Percentiles rank a stretch among this genome's conserved stretches.
These are phyloP conservation scores for Cepaea hortensis DNA, from an alignment of 2,888 invertebrate genomes.

Conservation along the genomic window DNA sequence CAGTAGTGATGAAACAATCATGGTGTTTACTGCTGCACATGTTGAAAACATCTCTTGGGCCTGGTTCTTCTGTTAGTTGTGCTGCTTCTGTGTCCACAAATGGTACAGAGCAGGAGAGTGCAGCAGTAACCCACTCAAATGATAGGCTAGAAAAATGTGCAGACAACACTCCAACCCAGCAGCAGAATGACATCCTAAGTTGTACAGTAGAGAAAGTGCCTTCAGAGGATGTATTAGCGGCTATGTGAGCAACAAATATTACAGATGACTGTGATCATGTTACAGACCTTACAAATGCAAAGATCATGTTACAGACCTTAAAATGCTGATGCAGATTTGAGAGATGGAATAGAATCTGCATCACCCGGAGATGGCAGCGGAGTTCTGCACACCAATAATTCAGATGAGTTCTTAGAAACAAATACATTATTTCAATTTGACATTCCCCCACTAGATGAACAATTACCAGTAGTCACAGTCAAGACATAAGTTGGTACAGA, in stretches of 20 bases:
- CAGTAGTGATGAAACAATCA: constrained; percentile 38
- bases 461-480: neutral
- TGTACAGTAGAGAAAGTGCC: constrained; percentile 6
- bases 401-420: too few relatives aligned
- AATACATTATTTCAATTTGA: neutral
- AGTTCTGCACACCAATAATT: neutral
- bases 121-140: neutral
- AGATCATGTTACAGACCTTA: too few relatives aligned
- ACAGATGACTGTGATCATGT: neutral
- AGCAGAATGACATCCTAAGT: constrained; percentile 14
- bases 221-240: neutral
- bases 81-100: too few relatives aligned
- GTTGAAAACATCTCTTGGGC: constrained; percentile 22
- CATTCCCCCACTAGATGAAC: neutral
- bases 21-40: constrained; percentile 44
- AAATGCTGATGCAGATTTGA: too few relatives aligned
- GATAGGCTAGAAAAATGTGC: constrained; percentile 1
- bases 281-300: too few relatives aligned
- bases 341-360: neutral
- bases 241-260: neutral
- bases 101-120: neutral
- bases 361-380: neutral
- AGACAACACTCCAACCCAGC: neutral
- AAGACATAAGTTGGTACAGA: neutral
- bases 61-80: neutral